Evolutionary conservation across 2,797 vertebrate species (phyloP).

Genomic region (Helicolenus hilgendorfi): DNA sequence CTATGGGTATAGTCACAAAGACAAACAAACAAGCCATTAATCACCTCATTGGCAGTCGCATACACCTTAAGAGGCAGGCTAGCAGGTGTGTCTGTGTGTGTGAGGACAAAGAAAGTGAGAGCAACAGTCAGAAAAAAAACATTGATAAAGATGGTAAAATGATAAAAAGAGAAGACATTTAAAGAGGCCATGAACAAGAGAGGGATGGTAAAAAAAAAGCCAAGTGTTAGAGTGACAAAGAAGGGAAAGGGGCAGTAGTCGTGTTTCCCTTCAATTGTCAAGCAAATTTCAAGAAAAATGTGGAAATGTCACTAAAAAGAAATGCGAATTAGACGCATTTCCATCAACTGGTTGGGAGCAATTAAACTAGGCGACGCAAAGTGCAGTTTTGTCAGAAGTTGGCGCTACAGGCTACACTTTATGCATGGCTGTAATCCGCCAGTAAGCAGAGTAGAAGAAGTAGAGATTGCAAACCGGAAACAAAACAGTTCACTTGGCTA

Average conservation of each 20-base stretch:
- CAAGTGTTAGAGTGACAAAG: background rate
- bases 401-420: background rate
- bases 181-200: background rate
- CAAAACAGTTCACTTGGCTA: no score
- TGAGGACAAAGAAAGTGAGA: background rate
- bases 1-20: conserved; percentile 47
- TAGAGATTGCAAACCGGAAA: no score
- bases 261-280: background rate
- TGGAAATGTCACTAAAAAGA: background rate
- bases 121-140: background rate
- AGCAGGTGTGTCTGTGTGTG: background rate
- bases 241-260: background rate
- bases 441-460: background rate
- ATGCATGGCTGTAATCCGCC: background rate
- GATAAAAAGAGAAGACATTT: background rate
- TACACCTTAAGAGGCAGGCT: conserved; percentile 1
- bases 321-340: no score
- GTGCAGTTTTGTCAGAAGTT: background rate
- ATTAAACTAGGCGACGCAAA: background rate
- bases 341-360: background rate
- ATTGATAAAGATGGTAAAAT: background rate
- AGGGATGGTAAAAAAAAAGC: background rate
- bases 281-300: background rate
- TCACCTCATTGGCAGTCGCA: conserved; percentile 58
- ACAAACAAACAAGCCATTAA: conserved; percentile 75